Conservation (phyloP, 2,797 vertebrate species). For the Anomalospiza imberbis region DNA sequence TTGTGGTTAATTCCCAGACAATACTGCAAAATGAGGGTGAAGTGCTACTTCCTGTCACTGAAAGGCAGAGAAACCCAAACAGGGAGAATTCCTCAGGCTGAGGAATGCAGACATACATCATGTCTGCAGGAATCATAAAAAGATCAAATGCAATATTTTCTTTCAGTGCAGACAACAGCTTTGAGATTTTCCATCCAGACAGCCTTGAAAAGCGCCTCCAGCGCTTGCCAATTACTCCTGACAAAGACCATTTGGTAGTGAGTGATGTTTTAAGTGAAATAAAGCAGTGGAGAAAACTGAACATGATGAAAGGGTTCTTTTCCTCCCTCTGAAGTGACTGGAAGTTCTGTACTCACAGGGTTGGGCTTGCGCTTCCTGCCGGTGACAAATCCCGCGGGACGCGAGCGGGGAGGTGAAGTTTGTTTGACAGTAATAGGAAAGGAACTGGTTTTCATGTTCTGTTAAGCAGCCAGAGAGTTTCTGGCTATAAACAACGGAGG, state of each 20-base stretch:
- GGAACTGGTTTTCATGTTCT: conserved; percentile 51
- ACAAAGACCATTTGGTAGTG: conserved; percentile 77
- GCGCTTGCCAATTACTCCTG: conserved; percentile 72
- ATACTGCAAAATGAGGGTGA: conserved; percentile 48
- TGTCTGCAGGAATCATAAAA: conserved; percentile 72
- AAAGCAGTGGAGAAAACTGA: conserved; percentile 68
- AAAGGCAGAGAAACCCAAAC: conserved; percentile 56
- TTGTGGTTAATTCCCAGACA: conserved; percentile 58
- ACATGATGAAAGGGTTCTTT: conserved; percentile 74
- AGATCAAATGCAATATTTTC: conserved; percentile 78
- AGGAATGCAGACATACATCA: conserved; percentile 75
- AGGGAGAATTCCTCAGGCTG: conserved; percentile 53
- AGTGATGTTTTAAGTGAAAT: conserved; percentile 74
- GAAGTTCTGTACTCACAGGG: conserved; percentile 57
- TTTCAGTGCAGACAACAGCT: conserved; percentile 72
- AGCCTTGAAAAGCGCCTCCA: conserved; percentile 70
- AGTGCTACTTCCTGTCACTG: conserved; percentile 64
- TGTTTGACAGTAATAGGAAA: conserved; percentile 63
- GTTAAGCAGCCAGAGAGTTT: conserved; percentile 40
- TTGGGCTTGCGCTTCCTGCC: conserved; percentile 63
- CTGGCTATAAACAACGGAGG: conserved; percentile 55
- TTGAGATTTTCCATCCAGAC: conserved; percentile 72
- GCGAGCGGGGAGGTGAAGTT: conserved; percentile 45
- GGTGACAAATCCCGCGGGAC: conserved; percentile 52
- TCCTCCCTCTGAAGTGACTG: conserved; percentile 67